phyloP scores from a whole-genome alignment of 2,888 invertebrate genomes.

The Gisinianus flammeolus region DNA sequence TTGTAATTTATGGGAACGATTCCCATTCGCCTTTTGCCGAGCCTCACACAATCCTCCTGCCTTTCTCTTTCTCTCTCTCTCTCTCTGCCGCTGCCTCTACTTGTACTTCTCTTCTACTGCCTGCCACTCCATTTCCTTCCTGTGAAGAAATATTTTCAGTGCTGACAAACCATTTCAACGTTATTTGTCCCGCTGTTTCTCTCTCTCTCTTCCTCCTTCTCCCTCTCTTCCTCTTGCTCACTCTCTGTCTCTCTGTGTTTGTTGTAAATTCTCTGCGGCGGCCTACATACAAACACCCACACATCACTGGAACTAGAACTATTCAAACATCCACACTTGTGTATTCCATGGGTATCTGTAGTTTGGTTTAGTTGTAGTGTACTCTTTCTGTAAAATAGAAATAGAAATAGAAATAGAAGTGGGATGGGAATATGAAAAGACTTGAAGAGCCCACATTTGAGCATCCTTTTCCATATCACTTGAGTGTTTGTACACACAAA shows the following conservation, averaged over 20 bases:
- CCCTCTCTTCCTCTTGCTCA: background rate
- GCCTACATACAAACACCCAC: background rate
- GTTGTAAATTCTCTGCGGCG: background rate
- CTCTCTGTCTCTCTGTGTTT: background rate
- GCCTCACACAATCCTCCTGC: constrained; percentile 7
- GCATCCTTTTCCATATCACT: no score
- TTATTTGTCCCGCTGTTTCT: constrained; percentile 36
- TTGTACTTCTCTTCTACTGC: constrained; percentile 4
- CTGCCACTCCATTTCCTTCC: constrained; percentile 36
- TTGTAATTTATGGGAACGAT: constrained; percentile 37
- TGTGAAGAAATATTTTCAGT: constrained; percentile 37
- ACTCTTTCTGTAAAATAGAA: no score
- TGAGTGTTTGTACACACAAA: no score
- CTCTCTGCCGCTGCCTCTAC: background rate
- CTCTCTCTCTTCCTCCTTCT: background rate
- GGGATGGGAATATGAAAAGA: no score
- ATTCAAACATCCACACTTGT: background rate
- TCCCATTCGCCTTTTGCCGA: constrained; percentile 22
- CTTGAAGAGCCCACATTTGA: no score
- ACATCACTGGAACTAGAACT: no score
- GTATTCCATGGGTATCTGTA: background rate
- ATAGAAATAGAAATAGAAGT: no score
- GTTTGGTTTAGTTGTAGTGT: no score
- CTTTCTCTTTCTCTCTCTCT: background rate
- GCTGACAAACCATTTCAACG: constrained; percentile 38